Evolutionary conservation across 2,113 vertebrate genomes (phyloP), one percentile per base, ranked within the genome.

Genomic region (Nycticorax nycticorax): DNA sequence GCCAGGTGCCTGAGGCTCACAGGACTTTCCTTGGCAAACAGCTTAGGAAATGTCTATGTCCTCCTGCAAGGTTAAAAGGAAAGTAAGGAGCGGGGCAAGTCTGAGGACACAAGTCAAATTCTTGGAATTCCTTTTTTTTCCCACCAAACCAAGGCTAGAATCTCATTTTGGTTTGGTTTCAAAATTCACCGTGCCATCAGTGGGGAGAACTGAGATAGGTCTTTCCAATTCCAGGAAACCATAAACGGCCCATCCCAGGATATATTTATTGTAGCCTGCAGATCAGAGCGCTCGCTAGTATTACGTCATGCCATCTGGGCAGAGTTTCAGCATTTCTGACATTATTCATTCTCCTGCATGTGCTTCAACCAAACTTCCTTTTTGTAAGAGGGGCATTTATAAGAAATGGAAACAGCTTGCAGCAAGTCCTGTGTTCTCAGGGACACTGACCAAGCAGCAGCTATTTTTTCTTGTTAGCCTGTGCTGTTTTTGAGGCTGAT

Each of bases 361-460:
- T 57, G 89, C 94, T 92, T 50, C 45, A 26, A 24, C 69, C 57
- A 50, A 53, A 82, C 80, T 97, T 94, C 96, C 96, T 97, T 96
- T 96, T 82, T 95, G 91, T 95, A 97, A 96, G 63, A 41, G 33
- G 62, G 60, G 82, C 92, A 33, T 96, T 98, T 98, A 93, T 92
- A 95, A 97, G 97, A 98, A 98, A 97, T 96, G 55, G 93, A 93
- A 97, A 78, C 76, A 72, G 78, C 92, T 62, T 12, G 24, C 69
- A 87, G 55, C 53, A 4, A 60, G 43, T 5, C 33, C 74, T 37
- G 50, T 1, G 22, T 17, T 28, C 63, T 12, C 50, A 14, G 24
- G n/a, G 47, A 60, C 71, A 6, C 72, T 5, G 8, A 27, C 35
- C 2, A 10, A 45, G 63, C 3, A 73, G 64, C 59, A 39, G 35